Percentiles rank a stretch among this genome's conserved stretches.
phyloP scores from a whole-genome alignment of 2,888 invertebrate species.

The Reticulitermes lucifugus region DNA sequence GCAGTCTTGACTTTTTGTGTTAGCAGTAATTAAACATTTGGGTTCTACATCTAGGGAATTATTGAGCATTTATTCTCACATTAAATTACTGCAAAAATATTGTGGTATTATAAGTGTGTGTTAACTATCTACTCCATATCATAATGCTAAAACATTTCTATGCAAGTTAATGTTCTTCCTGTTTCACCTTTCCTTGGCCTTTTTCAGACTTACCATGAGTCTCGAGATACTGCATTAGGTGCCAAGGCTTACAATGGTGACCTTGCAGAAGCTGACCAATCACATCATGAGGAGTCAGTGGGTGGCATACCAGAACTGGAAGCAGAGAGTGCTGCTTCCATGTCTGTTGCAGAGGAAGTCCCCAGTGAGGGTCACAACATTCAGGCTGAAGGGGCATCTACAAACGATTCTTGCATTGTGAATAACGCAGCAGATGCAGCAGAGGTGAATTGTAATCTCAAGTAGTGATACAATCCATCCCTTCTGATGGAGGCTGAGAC shows the following conservation, averaged over 20 bases:
- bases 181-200: not conserved
- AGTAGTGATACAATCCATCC: too few species aligned
- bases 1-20: too few species aligned
- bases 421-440: not conserved
- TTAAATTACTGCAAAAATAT: not conserved
- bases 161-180: too few species aligned
- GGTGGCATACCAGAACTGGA: constrained; percentile 18
- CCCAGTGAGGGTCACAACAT: not conserved
- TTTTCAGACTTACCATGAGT: not conserved
- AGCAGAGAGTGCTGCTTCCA: constrained; percentile 11
- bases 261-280: constrained; percentile 85
- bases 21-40: too few species aligned
- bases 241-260: constrained; percentile 71
- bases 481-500: too few species aligned
- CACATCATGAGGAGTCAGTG: constrained; percentile 57
- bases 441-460: too few species aligned
- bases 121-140: too few species aligned
- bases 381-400: constrained; percentile 5
- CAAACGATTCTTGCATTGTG: not conserved
- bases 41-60: too few species aligned
- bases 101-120: too few species aligned
- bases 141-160: too few species aligned
- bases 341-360: not conserved
- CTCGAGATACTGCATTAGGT: constrained; percentile 5
- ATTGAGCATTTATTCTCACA: not conserved